A percentile compares a stretch with the other conserved stretches of the same genome.
Evolutionary conservation across 2,888 invertebrate genomes (phyloP).

Genomic region (Tuta absoluta): DNA sequence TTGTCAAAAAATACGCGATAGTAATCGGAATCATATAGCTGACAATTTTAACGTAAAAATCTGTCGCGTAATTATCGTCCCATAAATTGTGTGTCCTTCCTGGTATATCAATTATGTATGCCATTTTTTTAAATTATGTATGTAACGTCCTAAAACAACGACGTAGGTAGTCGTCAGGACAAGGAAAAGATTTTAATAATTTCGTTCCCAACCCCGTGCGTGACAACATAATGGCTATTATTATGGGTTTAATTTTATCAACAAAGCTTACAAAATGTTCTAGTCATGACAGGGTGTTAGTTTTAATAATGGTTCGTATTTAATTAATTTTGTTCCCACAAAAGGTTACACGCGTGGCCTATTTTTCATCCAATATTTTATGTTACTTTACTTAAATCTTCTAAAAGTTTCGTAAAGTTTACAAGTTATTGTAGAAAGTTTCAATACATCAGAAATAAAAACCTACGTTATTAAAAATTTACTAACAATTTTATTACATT

Average conservation of each 20-base stretch:
- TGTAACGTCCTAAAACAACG: neutral
- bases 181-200: neutral
- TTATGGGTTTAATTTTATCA: slow-evolving; percentile 15
- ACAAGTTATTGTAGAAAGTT: too few relatives aligned
- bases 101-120: too few relatives aligned
- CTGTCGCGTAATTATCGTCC: too few relatives aligned
- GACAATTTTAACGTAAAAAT: too few relatives aligned
- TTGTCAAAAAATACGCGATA: neutral
- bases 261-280: slow-evolving; percentile 15
- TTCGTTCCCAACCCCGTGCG: slow-evolving; percentile 2
- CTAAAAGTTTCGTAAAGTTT: too few relatives aligned
- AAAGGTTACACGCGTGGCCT: neutral
- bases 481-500: too few relatives aligned
- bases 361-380: neutral
- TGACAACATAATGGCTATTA: slow-evolving; percentile 16
- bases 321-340: slow-evolving; percentile 1
- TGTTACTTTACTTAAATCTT: too few relatives aligned
- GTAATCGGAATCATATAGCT: too few relatives aligned
- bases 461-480: too few relatives aligned
- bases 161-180: neutral
- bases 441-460: too few relatives aligned
- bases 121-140: too few relatives aligned
- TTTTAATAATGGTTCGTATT: slow-evolving; percentile 11
- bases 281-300: slow-evolving; percentile 14
- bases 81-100: too few relatives aligned